These are phyloP conservation scores for Sphaeramia orbicularis DNA, from an alignment of 2,797 vertebrate genomes.

Conservation along the genomic window DNA sequence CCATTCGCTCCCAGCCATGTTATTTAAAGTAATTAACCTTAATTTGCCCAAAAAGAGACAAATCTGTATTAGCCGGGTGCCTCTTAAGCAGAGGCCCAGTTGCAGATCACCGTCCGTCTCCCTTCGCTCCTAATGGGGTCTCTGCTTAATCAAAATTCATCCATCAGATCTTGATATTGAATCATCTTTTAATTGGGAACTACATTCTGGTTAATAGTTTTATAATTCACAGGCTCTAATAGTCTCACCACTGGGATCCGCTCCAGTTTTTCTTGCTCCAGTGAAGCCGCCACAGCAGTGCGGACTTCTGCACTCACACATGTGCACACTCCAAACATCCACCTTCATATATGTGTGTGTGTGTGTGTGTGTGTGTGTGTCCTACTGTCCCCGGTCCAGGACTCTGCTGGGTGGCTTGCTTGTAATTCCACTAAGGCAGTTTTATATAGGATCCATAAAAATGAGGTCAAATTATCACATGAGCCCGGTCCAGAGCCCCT, in stretches of 20 bases:
- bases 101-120: slow-evolving; percentile 91
- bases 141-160: slow-evolving; percentile 99
- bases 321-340: slow-evolving; percentile 8
- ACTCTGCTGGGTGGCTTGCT: slow-evolving; percentile 34
- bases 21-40: slow-evolving; percentile 99
- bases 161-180: slow-evolving; percentile 99
- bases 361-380: not conserved
- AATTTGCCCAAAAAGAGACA: slow-evolving; percentile 92
- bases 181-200: slow-evolving; percentile 99
- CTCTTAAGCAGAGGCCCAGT: slow-evolving; percentile 92
- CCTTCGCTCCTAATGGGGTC: slow-evolving; percentile 96
- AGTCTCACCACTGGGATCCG: slow-evolving; percentile 97
- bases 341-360: not conserved
- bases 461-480: slow-evolving; percentile 78
- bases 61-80: slow-evolving; percentile 96
- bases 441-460: slow-evolving; percentile 60
- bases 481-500: slow-evolving; percentile 38
- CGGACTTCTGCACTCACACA: slow-evolving; percentile 49
- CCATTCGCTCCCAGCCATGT: slow-evolving; percentile 90
- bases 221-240: slow-evolving; percentile 98
- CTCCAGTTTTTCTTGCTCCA: slow-evolving; percentile 92
- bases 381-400: not conserved
- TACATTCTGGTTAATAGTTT: slow-evolving; percentile 99
- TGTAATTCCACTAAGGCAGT: slow-evolving; percentile 55
- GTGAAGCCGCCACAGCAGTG: slow-evolving; percentile 60